Base-by-base conservation (phyloP, 2,797 vertebrate genomes). In the Antennarius maculatus region DNA sequence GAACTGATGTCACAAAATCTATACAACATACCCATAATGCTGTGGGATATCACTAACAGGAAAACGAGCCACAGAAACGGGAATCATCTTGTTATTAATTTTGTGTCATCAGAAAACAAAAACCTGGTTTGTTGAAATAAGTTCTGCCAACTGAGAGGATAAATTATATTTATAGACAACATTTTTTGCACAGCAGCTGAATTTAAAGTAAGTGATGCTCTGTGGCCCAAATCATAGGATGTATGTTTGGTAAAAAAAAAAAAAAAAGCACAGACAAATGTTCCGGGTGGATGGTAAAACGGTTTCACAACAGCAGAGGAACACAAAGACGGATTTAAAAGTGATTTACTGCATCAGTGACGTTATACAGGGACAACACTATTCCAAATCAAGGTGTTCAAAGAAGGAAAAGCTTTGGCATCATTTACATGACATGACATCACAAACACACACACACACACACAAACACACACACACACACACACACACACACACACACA, bases 321-420 rank as follows among this genome's bases (percentile, higher is more conserved):
- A 56, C 4, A 6, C 18, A 27, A 15, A 50, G 31, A 17, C 5
- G 5, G 29, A 51, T 63, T 64, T 27, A 53, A 68, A 73, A 61
- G 31, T 14, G 31, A 63, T 29, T 28, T 2, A 16, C 28, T 51
- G 17, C 5, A 23, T 64, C 1, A 8, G 4, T 48, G 18, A 58
- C 10, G 27, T 65, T 66, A 61, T 46, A 5, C n/a, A 48, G 27
- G 28, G 18, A 27, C 48, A 34, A 27, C 48, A 34, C 28, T 15
- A 56, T 11, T 18, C 28, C 48, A 52, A 63, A 67, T 74, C 39
- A 66, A 27, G 71, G 28, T 71, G 17, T 46, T 70, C 7, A 60
- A 59, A 66, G 41, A 52, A 42, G 52, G 46, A 61, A 69, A 58
- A 58, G 42, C 43, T 18, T 18, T 60, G 62, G 27, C 2, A 2